Evolutionary conservation across 2,113 vertebrate species (phyloP).

Genomic region (Takifugu flavidus): DNA sequence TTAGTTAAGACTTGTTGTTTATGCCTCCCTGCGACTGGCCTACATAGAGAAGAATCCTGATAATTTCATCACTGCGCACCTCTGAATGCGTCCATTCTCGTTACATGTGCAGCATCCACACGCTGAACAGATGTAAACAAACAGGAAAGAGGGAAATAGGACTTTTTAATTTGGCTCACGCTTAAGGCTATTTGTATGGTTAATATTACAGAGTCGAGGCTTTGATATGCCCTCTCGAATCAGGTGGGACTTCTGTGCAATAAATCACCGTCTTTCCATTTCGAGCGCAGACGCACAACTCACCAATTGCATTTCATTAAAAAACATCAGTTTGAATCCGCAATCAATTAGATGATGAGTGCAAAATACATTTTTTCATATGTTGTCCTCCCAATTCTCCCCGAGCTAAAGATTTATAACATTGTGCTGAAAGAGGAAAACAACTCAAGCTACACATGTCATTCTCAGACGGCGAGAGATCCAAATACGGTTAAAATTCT

Average conservation of each 20-base stretch:
- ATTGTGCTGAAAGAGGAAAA: slow-evolving; percentile 10
- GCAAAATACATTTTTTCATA: slow-evolving; percentile 58
- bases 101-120: slow-evolving; percentile 19
- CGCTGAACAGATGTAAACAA: slow-evolving; percentile 58
- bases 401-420: slow-evolving; percentile 50
- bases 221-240: slow-evolving; percentile 59
- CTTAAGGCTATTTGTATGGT: slow-evolving; percentile 71
- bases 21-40: too few relatives aligned
- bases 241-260: slow-evolving; percentile 63
- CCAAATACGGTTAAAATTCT: background rate
- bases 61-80: background rate
- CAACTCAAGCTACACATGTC: background rate
- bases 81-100: slow-evolving; percentile 9
- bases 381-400: slow-evolving; percentile 31
- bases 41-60: background rate
- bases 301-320: slow-evolving; percentile 68
- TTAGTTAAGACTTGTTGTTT: too few relatives aligned
- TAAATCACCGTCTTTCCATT: slow-evolving; percentile 46
- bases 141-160: slow-evolving; percentile 60
- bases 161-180: slow-evolving; percentile 65
- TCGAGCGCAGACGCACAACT: slow-evolving; percentile 43
- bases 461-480: background rate
- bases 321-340: slow-evolving; percentile 40
- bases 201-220: slow-evolving; percentile 61
- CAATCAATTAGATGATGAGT: slow-evolving; percentile 67